Evolutionary conservation across 2,113 vertebrate genomes (phyloP), one percentile per base, ranked within the genome.

Genomic region (Morone saxatilis): DNA sequence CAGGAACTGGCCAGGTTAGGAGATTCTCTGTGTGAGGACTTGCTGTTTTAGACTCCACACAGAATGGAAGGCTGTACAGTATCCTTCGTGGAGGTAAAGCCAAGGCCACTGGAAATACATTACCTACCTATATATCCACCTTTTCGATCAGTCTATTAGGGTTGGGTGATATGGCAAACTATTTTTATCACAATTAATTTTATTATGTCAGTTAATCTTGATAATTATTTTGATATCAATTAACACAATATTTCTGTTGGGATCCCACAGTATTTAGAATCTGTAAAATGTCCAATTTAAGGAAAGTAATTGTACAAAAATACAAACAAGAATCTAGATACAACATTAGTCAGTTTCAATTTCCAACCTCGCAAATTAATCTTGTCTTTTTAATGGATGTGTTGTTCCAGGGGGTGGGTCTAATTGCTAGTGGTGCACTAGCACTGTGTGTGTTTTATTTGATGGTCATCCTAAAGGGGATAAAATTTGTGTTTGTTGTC

Each of bases 21-120:
- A 66, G 67, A 81, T 66, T 38, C 20, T 78, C 47, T 73, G 65
- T 69, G 63, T 80, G 79, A 59, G 59, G 50, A 40, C 31, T 70
- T n/a, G 76, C 68, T 73, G 77, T 71, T 87, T 84, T 63, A 70
- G 71, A 70, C 48, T 47, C 48, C 56, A 38, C 51, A 25, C 19
- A 13, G 17, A 76, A 47, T 47, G 51, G 40, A 71, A 83, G 22
- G 45, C 19, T 56, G 14, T 3, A 47, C 43, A 31, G 31, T 63
- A 62, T 74, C 65, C n/a, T 67, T 48, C 47, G 36, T 17, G 6
- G 19, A 76, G 20, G 12, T 20, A 76, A 72, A 87, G 12, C 60
- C 19, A 53, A 72, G 36, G 19, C 38, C 38, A 1, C 1, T 67
- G 51, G 31, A 31, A 31, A 31, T 31, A 31, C 31, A 31, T 31